phyloP scores from a whole-genome alignment of 2,113 vertebrate species.

The Oncorhynchus tshawytscha region DNA sequence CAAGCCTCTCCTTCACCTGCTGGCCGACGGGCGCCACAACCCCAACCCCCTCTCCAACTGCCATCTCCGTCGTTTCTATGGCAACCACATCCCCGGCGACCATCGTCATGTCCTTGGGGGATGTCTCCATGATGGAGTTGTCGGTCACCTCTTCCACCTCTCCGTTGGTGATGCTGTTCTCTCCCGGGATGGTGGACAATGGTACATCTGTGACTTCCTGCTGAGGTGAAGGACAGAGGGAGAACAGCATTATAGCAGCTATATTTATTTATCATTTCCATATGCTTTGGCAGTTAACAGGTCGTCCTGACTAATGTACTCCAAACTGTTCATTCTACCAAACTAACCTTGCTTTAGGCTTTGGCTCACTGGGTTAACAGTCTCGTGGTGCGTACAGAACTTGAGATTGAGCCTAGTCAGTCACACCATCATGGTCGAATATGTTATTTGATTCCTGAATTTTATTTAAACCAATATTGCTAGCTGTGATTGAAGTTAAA shows the following conservation, averaged over 20 bases:
- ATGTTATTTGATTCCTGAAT: background rate
- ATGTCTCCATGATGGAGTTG: background rate
- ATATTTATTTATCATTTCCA: too few relatives aligned
- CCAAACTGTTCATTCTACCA: too few relatives aligned
- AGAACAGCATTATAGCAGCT: background rate
- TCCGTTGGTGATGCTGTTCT: conserved; percentile 59
- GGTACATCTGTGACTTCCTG: conserved; percentile 69
- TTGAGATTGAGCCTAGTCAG: background rate
- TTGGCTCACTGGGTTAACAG: too few relatives aligned
- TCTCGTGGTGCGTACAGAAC: background rate
- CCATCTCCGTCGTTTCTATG: conserved; percentile 39
- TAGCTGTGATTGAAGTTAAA: background rate
- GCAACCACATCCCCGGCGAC: conserved; percentile 6
- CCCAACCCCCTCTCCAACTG: conserved; percentile 27
- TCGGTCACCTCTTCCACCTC: conserved; percentile 46
- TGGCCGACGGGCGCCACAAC: conserved; percentile 57
- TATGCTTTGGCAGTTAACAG: too few relatives aligned
- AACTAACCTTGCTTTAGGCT: too few relatives aligned
- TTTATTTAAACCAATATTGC: background rate
- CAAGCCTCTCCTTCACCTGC: conserved; percentile 80
- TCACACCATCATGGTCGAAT: background rate
- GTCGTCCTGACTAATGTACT: too few relatives aligned
- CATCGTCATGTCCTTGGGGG: background rate
- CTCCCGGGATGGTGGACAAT: conserved; percentile 43
- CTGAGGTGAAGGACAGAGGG: conserved; percentile 44